Evolutionary conservation across 2,888 invertebrate genomes (phyloP).

Genomic region (Sarcophaga carnaria): DNA sequence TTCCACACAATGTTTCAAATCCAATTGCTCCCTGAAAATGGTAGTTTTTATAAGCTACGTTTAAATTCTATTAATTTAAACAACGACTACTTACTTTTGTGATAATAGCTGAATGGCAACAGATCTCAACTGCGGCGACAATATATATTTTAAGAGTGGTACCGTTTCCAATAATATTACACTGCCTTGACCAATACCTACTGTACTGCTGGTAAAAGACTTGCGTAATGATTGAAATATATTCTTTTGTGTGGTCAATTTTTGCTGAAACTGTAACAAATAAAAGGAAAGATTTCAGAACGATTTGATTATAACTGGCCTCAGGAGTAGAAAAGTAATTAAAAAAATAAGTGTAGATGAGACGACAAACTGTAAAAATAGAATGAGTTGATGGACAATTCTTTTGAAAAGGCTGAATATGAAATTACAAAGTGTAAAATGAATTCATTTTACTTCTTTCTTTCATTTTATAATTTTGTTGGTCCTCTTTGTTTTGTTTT

Average conservation of each 20-base stretch:
- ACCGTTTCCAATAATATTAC: constrained; percentile 87
- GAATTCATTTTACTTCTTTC: constrained; percentile 48
- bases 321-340: constrained; percentile 35
- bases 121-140: constrained; percentile 89
- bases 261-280: constrained; percentile 83
- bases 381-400: constrained; percentile 28
- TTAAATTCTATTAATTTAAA: background rate
- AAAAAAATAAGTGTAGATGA: constrained; percentile 18
- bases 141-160: constrained; percentile 87
- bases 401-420: constrained; percentile 48
- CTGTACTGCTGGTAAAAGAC: constrained; percentile 83
- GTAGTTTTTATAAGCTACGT: constrained; percentile 9
- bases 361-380: constrained; percentile 5
- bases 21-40: constrained; percentile 81
- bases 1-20: constrained; percentile 87
- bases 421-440: constrained; percentile 66
- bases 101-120: constrained; percentile 83
- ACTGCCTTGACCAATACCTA: constrained; percentile 79
- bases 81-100: constrained; percentile 75
- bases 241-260: constrained; percentile 82
- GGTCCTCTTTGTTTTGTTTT: constrained; percentile 26
- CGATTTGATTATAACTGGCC: constrained; percentile 57
- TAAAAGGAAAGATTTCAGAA: constrained; percentile 44
- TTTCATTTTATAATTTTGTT: constrained; percentile 12
- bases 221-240: constrained; percentile 85